A percentile compares a stretch with the other conserved stretches of the same genome.
These are phyloP conservation scores for Temnothorax longispinosus DNA, from an alignment of 1,140 invertebrate genomes.

Conservation along the genomic window DNA sequence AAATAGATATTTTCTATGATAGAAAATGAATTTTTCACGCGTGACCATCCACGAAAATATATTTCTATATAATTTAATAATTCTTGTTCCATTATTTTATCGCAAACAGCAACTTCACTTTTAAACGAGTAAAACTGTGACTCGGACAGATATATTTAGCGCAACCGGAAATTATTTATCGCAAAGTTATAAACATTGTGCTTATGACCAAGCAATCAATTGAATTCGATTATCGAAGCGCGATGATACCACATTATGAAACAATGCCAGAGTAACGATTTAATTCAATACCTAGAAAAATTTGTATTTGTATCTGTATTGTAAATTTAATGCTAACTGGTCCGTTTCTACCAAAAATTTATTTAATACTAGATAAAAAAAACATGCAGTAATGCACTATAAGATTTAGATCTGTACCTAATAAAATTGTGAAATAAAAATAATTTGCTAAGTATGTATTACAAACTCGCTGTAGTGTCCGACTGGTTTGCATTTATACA, in stretches of 20 bases:
- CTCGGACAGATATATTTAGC: slow-evolving; percentile 2
- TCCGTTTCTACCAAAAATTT: not conserved
- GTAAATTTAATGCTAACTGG: not conserved
- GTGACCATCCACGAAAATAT: not conserved
- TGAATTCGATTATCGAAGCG: not conserved
- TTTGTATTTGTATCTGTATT: not conserved
- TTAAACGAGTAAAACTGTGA: not conserved
- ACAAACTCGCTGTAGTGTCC: not conserved
- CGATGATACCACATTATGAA: not conserved
- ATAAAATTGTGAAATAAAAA: not conserved
- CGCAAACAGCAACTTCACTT: not conserved
- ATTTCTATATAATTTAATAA: slow-evolving; percentile 1
- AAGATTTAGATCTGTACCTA: not conserved
- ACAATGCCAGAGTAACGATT: not conserved
- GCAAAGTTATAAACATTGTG: not conserved
- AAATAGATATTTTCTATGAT: not conserved
- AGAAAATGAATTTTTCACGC: not conserved
- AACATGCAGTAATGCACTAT: not conserved
- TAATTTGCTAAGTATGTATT: not conserved
- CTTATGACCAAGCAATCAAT: not conserved
- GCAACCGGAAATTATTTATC: slow-evolving; percentile 6
- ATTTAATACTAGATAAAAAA: slow-evolving; percentile 4
- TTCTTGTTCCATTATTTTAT: not conserved
- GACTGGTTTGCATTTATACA: not conserved
- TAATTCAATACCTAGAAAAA: not conserved